Conservation (phyloP, 2,113 vertebrate genomes). For the Xiphophorus hellerii region DNA sequence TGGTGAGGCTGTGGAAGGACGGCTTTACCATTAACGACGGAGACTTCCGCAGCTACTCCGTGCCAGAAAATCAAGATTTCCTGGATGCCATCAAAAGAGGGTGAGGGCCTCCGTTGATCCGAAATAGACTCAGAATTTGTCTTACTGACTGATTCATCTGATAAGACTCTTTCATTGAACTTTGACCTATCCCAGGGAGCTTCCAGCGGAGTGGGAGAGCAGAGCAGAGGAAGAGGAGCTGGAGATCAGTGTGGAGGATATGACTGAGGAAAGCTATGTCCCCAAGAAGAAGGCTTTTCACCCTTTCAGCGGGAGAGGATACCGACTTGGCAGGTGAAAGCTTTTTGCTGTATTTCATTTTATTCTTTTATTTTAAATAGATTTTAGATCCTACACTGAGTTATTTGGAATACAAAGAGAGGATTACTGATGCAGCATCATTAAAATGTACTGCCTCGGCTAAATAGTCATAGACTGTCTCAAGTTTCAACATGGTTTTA, state of each 20-base stretch:
- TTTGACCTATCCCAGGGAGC: slow-evolving; percentile 80
- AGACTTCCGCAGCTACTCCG: slow-evolving; percentile 88
- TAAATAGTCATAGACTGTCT: too few species aligned
- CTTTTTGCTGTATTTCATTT: background rate
- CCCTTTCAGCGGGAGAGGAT: slow-evolving; percentile 91
- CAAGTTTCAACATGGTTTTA: background rate
- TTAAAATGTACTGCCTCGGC: background rate
- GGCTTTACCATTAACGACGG: slow-evolving; percentile 92
- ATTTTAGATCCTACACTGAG: too few species aligned
- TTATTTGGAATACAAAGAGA: too few species aligned
- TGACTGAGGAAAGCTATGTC: slow-evolving; percentile 88
- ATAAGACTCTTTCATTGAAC: background rate
- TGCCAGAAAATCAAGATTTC: slow-evolving; percentile 89
- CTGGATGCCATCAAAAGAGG: slow-evolving; percentile 93
- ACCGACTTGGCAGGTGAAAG: slow-evolving; percentile 92
- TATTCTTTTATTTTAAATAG: background rate
- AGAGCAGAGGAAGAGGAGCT: slow-evolving; percentile 89
- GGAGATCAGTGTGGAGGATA: slow-evolving; percentile 92
- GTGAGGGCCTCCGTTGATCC: slow-evolving; percentile 62
- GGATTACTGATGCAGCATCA: background rate
- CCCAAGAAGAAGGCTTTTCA: slow-evolving; percentile 87
- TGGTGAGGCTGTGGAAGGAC: slow-evolving; percentile 95
- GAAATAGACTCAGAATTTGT: slow-evolving; percentile 16
- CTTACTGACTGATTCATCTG: slow-evolving; percentile 28
- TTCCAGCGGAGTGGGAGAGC: slow-evolving; percentile 88